A percentile compares a stretch with the other conserved stretches of the same genome.
phyloP scores from a whole-genome alignment of 2,888 invertebrate species.

The Perizoma flavofasciatum region DNA sequence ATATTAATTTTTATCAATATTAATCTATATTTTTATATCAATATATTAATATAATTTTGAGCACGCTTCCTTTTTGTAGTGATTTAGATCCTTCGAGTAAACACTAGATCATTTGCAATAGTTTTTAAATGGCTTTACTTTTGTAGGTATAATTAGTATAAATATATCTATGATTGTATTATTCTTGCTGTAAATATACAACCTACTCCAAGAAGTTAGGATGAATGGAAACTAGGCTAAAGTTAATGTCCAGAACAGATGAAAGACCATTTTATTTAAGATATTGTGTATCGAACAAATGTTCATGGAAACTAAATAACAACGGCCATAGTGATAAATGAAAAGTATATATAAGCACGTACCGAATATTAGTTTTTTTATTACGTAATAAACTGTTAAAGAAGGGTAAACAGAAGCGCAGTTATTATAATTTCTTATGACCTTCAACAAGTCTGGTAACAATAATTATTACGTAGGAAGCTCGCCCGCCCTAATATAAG shows the following conservation, averaged over 20 bases:
- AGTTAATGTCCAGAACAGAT: background rate
- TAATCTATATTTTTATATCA: no score
- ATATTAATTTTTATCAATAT: no score
- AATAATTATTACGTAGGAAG: background rate
- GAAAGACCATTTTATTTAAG: background rate
- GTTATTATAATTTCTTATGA: constrained; percentile 13
- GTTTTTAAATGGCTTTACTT: no score
- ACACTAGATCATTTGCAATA: no score
- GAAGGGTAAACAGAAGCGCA: constrained; percentile 4
- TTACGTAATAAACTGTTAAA: no score
- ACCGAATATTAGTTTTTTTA: constrained; percentile 9
- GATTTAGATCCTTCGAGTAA: no score
- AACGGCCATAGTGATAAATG: background rate
- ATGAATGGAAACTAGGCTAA: background rate
- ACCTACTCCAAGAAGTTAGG: background rate
- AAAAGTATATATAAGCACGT: background rate
- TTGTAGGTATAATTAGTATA: no score
- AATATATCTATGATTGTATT: no score
- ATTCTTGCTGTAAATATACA: background rate
- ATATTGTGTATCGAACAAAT: background rate
- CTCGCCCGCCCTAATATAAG: background rate
- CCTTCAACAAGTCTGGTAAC: constrained; percentile 7
- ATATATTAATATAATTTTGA: no score
- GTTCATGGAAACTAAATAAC: background rate
- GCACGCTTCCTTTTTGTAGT: no score